Base-by-base conservation (phyloP, 2,888 invertebrate species). In the Vanessa cardui region DNA sequence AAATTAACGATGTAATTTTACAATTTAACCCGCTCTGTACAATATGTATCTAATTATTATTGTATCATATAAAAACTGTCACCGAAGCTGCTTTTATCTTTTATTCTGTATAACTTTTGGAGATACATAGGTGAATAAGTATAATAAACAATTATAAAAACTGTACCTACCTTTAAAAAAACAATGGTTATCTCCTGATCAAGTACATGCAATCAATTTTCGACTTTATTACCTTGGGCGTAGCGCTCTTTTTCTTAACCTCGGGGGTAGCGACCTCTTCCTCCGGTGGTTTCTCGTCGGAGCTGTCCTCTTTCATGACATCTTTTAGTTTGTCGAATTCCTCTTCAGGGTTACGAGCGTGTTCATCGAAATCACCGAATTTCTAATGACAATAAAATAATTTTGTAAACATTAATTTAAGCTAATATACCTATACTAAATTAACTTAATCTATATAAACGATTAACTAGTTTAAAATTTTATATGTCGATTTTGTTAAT, bases 251-350 rank as follows among this genome's bases (percentile, higher is more conserved):
- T 77, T 89, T 90, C 82, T 90, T 90, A 8, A 82, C 78, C 46
- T 87, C 87, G 0, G 82, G 77, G 0, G 77, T 74, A 6, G 67
- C 80, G 68, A 75, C 87, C 45, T 81, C 90, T 0, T 88, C 80
- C 12, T 93, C 91, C 21, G 84, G 82, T 20, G 77, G 70, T 26
- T 78, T 80, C 12, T 78, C 79, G 6, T 78, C 84, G 26, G 73
- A 85, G 21, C 78, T 88, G 2, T 90, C 86, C 16, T 93, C 93
- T 39, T 90, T 91, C 33, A 86, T 70, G 0, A 86, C 93, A 74
- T 94, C 94, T 74, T 95, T 95, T 65, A 96, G 89, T 77, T 95
- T 95, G 80, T 96, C 96, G 78, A 96, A 96, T 65, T 96, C 94
- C 33, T 94, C 94, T 73, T 96, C 96, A 0, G 94, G 93, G 75